Percentiles rank a stretch among this genome's conserved stretches.
Conservation (phyloP, 37 sponge, comb jelly and placozoan genomes). For the Bolinopsis microptera region DNA sequence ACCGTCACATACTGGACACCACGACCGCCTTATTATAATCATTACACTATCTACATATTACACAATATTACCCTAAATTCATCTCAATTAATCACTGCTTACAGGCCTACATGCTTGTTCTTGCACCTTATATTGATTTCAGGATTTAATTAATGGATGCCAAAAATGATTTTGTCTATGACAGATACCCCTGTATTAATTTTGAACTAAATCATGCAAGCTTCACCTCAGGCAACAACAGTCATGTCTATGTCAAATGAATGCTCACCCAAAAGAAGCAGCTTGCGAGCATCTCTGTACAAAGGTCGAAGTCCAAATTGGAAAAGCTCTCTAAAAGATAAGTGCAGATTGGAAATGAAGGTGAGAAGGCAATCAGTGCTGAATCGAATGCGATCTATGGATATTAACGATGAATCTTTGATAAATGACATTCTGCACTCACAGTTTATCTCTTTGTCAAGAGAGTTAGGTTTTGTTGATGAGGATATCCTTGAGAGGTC, state of each 20-base stretch:
- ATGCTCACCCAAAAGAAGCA: neutral
- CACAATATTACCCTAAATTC: no score
- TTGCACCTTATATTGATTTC: no score
- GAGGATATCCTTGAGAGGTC: neutral
- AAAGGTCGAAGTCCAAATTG: slow-evolving; percentile 38
- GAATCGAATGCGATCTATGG: neutral
- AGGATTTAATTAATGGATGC: no score
- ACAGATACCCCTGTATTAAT: no score
- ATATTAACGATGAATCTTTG: neutral
- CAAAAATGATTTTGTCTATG: no score
- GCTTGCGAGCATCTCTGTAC: neutral
- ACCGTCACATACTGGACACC: no score
- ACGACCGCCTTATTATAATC: no score
- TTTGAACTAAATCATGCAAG: no score
- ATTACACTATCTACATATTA: no score
- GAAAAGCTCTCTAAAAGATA: neutral
- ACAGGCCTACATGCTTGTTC: no score
- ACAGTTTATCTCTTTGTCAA: neutral
- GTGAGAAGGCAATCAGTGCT: slow-evolving; percentile 8
- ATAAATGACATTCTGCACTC: neutral
- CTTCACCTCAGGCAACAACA: no score
- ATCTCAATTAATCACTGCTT: no score
- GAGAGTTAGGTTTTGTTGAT: neutral
- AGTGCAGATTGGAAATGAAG: neutral
- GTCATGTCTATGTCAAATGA: neutral